phyloP scores from a whole-genome alignment of 92 coral and sea anemone species.

The Parazoanthus swiftii region DNA sequence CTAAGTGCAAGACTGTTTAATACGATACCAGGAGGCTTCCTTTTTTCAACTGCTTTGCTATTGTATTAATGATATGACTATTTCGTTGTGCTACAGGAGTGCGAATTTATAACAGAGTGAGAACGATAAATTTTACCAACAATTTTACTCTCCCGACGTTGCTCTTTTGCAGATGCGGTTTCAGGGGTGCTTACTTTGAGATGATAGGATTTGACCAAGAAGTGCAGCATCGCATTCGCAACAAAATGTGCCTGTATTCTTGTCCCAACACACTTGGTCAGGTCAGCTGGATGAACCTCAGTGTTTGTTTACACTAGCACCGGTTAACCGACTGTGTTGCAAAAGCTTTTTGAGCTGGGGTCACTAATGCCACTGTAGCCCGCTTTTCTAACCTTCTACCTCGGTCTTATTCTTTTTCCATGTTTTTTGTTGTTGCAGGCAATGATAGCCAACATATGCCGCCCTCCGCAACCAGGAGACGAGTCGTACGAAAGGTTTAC shows the following conservation, averaged over 20 bases:
- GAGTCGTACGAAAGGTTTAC: slow-evolving; percentile 81
- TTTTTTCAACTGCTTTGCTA: no score
- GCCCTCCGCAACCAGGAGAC: slow-evolving; percentile 88
- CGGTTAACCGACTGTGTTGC: no score
- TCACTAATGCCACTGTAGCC: no score
- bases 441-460: slow-evolving; percentile 66
- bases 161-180: slow-evolving; percentile 55
- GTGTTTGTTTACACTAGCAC: no score
- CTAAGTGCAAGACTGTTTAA: no score
- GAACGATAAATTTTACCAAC: no score
- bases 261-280: slow-evolving; percentile 70
- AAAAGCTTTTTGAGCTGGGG: no score
- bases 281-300: slow-evolving; percentile 36
- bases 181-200: slow-evolving; percentile 81
- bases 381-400: no score
- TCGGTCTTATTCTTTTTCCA: neutral
- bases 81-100: no score
- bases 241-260: slow-evolving; percentile 45
- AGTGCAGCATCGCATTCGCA: slow-evolving; percentile 43
- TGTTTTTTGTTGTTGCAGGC: slow-evolving; percentile 49
- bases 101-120: no score
- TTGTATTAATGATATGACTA: no score
- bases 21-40: no score
- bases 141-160: neutral
- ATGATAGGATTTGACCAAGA: slow-evolving; percentile 73